Evolutionary conservation across 2,888 invertebrate species (phyloP), one percentile per base, ranked within the genome.

Genomic region (Pyralis farinalis): DNA sequence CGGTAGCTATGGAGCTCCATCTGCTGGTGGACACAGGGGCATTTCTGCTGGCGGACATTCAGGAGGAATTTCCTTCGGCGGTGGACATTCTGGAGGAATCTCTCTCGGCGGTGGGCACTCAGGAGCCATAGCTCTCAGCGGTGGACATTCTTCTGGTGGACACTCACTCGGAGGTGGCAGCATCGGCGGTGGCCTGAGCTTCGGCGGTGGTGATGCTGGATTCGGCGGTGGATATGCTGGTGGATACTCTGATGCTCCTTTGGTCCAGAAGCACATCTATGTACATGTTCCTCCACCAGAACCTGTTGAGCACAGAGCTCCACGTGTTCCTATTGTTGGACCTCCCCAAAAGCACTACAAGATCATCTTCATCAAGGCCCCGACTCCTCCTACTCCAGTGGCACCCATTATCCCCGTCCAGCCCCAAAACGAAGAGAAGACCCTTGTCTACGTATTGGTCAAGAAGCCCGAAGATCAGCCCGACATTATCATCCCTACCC

Each of bases 311-410:
- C 90, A 92, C 64, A 90, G 92, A 59, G 90, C 92, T 38, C 90
- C 91, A 49, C 92, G 93, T 60, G 92, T 95, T 56, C 81, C 86
- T 3, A 90, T 91, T 10, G 88, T 93, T 0, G 93, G 93, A 35
- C 93, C 94, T 52, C 91, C 96, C 34, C 96, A 96, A 82, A 96
- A 96, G 67, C 96, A 96, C 81, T 96, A 96, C 92, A 96, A 96
- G 76, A 96, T 96, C 77, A 96, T 96, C 87, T 96, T 96, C 92
- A 96, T 96, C 85, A 96, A 96, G 91, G 96, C 96, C 41, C 96
- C 96, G 63, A 93, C 96, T 58, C 93, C 95, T 47, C 95, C 95
- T 47, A 92, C 95, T 46, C 95, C 95, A 45, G 93, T 94, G 50
- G 95, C 93, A 0, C 96, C 96, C 51, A 91, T 95, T 50, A 95